Conservation (phyloP, 1,140 invertebrate genomes). For the Ganaspis sp. region DNA sequence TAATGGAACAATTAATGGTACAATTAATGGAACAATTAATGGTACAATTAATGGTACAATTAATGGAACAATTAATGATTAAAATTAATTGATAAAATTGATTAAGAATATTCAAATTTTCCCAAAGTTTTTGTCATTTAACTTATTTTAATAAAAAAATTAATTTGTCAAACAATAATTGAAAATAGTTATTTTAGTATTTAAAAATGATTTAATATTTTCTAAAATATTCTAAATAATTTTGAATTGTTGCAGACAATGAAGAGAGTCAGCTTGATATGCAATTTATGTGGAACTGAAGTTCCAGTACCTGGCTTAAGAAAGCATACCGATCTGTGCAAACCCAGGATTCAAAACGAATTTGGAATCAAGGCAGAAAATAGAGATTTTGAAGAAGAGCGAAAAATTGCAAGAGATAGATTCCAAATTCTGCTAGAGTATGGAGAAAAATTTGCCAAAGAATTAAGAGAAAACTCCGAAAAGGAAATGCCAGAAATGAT, state of each 20-base stretch:
- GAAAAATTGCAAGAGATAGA: neutral
- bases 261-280: neutral
- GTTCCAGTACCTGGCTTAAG: neutral
- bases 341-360: neutral
- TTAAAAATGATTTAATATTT: too few species aligned
- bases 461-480: neutral
- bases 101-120: too few species aligned
- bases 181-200: too few species aligned
- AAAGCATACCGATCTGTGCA: neutral
- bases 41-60: too few species aligned
- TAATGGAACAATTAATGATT: too few species aligned
- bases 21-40: too few species aligned
- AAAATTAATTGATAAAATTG: too few species aligned
- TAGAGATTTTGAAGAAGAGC: neutral
- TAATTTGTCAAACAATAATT: too few species aligned
- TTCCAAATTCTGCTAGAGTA: neutral
- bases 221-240: too few species aligned
- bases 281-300: slow-evolving; percentile 10
- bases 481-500: neutral
- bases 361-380: neutral
- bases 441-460: neutral
- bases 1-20: too few species aligned
- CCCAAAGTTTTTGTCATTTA: too few species aligned
- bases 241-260: neutral
- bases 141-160: too few species aligned